Conservation (phyloP, 2,888 invertebrate species). For the Panopea generosa region DNA sequence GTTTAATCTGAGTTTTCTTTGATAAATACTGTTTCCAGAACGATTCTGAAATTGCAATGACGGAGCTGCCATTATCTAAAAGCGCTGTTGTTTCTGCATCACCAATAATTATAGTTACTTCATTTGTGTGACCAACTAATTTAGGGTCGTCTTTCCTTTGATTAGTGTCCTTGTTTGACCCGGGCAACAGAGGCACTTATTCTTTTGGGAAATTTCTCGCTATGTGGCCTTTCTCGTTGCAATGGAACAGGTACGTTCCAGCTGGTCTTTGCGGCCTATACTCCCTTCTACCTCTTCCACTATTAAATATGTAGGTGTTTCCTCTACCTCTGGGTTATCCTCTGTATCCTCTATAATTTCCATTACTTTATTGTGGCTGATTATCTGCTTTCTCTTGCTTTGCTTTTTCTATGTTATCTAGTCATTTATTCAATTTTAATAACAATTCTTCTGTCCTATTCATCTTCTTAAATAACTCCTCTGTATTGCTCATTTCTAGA, state of each 20-base stretch:
- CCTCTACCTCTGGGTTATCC: no score
- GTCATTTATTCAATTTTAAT: neutral
- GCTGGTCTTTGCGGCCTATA: no score
- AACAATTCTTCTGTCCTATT: neutral
- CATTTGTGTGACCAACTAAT: slow-evolving; percentile 31
- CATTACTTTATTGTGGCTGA: no score
- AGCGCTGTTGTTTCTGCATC: slow-evolving; percentile 12
- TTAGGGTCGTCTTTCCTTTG: slow-evolving; percentile 11
- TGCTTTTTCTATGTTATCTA: neutral
- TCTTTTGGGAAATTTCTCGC: slow-evolving; percentile 13
- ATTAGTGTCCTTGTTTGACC: slow-evolving; percentile 2
- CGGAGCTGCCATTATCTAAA: slow-evolving; percentile 26
- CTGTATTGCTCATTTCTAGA: neutral
- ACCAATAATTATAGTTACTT: slow-evolving; percentile 9
- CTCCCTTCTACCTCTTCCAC: no score
- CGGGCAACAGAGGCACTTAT: neutral
- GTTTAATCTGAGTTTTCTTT: neutral
- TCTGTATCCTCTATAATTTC: no score
- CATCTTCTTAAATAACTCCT: no score
- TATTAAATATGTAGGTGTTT: no score
- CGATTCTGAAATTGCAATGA: neutral
- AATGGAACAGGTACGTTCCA: neutral
- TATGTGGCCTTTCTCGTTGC: neutral
- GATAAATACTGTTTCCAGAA: slow-evolving; percentile 13
- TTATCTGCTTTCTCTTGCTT: neutral